Conservation (phyloP, 2,797 vertebrate species). For the Cephalopachus bancanus region DNA sequence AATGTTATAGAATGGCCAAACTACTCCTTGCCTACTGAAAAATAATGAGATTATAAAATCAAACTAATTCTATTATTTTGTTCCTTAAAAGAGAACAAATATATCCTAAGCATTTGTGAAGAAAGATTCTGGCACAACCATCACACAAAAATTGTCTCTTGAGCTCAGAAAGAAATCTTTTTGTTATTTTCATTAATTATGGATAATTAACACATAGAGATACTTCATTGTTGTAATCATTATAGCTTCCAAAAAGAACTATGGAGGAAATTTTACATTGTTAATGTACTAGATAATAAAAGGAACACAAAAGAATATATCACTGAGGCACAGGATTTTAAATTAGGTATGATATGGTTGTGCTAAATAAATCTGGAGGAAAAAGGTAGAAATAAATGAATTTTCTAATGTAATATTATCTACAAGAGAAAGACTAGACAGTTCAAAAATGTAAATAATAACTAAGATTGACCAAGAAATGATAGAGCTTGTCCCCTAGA, state of each 20-base stretch:
- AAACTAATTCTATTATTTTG: not conserved
- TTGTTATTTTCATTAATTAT: not conserved
- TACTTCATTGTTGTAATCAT: not conserved
- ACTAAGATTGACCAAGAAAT: not conserved
- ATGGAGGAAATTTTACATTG: not conserved
- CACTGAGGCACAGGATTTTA: not conserved
- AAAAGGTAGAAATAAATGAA: not conserved
- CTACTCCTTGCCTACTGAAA: not conserved
- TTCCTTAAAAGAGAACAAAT: not conserved
- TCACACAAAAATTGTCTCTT: not conserved
- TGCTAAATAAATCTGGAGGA: not conserved
- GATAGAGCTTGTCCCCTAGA: not conserved
- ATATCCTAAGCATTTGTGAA: not conserved
- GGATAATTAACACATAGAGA: not conserved
- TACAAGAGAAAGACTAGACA: not conserved
- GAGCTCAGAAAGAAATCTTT: not conserved
- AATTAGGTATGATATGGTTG: constrained; percentile 22
- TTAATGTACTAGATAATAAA: not conserved
- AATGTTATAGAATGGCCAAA: not conserved
- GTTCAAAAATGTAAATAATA: not conserved
- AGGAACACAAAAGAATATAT: not conserved
- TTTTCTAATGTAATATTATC: not conserved
- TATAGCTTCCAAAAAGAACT: constrained; percentile 11
- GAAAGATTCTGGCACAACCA: not conserved
- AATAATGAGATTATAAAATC: not conserved